Base-by-base conservation (phyloP, 37 sponge, comb jelly and placozoan species). In the Tethya wilhelma region DNA sequence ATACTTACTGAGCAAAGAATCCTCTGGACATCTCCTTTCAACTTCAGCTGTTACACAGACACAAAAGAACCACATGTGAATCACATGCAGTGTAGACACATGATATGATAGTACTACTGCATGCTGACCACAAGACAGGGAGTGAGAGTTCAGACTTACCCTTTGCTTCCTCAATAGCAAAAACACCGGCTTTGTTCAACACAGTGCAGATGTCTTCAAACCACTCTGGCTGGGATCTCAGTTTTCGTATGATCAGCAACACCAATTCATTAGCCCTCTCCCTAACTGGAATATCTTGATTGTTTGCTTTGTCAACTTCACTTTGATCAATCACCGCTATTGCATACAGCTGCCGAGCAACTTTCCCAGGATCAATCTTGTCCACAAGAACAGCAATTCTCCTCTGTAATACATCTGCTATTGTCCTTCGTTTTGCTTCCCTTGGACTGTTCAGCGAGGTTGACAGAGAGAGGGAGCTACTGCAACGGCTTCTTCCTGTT, bases 11-110 rank as follows among this genome's bases (percentile, higher is more conserved):
- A n/a, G n/a, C n/a, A n/a, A n/a, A n/a, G n/a, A n/a, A n/a, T n/a
- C n/a, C n/a, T n/a, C n/a, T 33, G 73, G 73, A 43, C 36, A 49
- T 22, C 11, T 14, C 6, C 44, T 49, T 11, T 7, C 26, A 49
- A 72, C 73, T 49, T 72, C 73, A 32, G 38, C 73, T 72, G 66
- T 65, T 17, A 60, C 28, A 60, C 63, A 23, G 63, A 12, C 63
- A 25, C 63, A 60, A 23, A 17, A 12, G 7, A 12, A 8, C n/a
- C n/a, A n/a, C n/a, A n/a, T n/a, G n/a, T n/a, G n/a, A n/a, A n/a
- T n/a, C n/a, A n/a, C n/a, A n/a, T n/a, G n/a, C n/a, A n/a, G n/a
- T n/a, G n/a, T n/a, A n/a, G 9, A 49, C 9, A 14, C 14, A 49
- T 49, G 53, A n/a, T n/a, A n/a, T n/a, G n/a, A n/a, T n/a, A n/a